phyloP scores from a whole-genome alignment of 1,140 invertebrate genomes.

The Macrobrachium nipponense region DNA sequence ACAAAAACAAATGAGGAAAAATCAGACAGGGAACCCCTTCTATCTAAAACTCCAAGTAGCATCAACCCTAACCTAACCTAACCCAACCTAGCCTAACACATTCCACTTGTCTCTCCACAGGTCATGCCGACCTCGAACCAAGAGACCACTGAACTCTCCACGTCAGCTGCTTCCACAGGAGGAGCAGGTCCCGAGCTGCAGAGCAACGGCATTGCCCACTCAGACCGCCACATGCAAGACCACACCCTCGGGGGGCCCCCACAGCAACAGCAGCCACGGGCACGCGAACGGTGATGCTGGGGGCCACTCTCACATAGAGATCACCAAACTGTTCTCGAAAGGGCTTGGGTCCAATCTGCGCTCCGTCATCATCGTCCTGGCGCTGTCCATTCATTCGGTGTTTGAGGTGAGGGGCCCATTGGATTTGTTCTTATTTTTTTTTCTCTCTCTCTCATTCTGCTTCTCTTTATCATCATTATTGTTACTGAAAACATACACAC shows the following conservation, averaged over 20 bases:
- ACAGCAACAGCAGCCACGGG: background rate
- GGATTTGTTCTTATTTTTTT: background rate
- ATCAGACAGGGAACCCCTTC: too few species aligned
- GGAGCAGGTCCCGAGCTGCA: too few species aligned
- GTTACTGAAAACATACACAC: background rate
- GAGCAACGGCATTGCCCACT: too few species aligned
- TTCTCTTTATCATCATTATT: constrained; percentile 2
- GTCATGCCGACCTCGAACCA: too few species aligned
- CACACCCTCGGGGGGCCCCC: background rate
- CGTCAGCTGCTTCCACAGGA: too few species aligned
- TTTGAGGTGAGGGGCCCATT: constrained; percentile 72
- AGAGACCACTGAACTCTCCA: too few species aligned
- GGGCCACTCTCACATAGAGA: constrained; percentile 55
- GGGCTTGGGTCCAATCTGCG: constrained; percentile 42
- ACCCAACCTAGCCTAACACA: too few species aligned
- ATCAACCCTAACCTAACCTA: too few species aligned
- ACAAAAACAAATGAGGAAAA: too few species aligned
- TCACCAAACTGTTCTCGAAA: constrained; percentile 43
- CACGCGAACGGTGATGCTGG: constrained; percentile 31
- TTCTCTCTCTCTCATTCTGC: background rate
- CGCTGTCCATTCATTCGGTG: constrained; percentile 81
- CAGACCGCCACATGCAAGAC: too few species aligned
- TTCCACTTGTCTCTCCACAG: too few species aligned
- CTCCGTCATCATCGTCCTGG: constrained; percentile 71
- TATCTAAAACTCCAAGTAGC: too few species aligned